Conservation (phyloP, 2,888 invertebrate species). For the Incurvaria masculella region DNA sequence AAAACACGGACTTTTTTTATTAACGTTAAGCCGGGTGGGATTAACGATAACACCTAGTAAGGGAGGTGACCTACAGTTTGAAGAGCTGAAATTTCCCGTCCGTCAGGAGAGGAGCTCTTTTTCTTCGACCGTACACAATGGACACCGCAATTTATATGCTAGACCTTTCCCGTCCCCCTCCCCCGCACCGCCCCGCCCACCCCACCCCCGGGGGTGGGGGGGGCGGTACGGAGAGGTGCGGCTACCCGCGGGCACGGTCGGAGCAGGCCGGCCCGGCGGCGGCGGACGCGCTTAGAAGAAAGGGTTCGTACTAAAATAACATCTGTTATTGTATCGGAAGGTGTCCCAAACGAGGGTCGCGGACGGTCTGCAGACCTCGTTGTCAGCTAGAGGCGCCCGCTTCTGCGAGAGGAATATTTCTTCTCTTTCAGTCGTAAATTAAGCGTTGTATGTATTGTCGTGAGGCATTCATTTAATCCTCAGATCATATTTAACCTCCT, state of each 20-base stretch:
- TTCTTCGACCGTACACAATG: slow-evolving; percentile 23
- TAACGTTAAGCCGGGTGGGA: no score
- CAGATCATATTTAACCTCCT: not conserved
- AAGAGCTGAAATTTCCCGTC: no score
- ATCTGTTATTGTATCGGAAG: slow-evolving; percentile 55
- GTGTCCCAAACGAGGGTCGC: slow-evolving; percentile 36
- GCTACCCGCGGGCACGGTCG: not conserved
- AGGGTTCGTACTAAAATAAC: slow-evolving; percentile 33
- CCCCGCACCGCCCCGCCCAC: no score
- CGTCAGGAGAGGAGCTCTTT: no score
- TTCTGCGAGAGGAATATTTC: no score
- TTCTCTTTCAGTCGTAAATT: not conserved
- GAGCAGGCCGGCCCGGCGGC: not conserved
- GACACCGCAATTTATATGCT: slow-evolving; percentile 50
- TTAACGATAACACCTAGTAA: no score
- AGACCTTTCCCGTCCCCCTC: not conserved
- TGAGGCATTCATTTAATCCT: not conserved
- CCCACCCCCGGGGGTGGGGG: no score
- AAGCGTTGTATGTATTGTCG: not conserved
- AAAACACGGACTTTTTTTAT: no score
- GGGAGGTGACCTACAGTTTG: no score
- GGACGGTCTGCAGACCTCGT: no score
- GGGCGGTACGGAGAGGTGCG: no score
- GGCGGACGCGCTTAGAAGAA: slow-evolving; percentile 24
- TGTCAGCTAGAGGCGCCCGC: no score